Base-by-base conservation (phyloP, 2,888 invertebrate genomes). In the Lepeophtheirus nordmannii region DNA sequence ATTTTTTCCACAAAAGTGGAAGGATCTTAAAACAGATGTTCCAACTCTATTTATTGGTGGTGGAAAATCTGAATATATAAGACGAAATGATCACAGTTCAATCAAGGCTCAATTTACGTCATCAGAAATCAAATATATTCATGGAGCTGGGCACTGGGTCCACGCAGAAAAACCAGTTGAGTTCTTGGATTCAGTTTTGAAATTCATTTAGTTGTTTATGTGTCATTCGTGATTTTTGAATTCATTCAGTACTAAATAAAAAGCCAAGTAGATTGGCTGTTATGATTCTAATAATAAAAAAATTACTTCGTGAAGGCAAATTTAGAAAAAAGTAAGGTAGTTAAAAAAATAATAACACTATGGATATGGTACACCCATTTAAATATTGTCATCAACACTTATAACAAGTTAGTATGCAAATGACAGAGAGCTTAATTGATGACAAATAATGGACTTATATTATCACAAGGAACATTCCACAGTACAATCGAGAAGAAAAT, bases 71-170 rank as follows among this genome's bases (percentile, higher is more conserved):
- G 82, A 85, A 74, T 91, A 86, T 74, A 82, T 93, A 71, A 80
- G 80, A 85, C 39, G 20, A 41, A 39, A 38, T 14, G 68, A 70
- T 40, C 67, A 68, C 17, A 67, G 68, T 11, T 68, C 67, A 11
- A 67, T 65, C 46, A 66, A 67, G 72, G 79, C 82, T 69, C 76
- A 86, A 65, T 91, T 91, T 73, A 86, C 89, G 0, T 75, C 79
- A 10, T 85, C 86, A 0, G 77, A 83, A 69, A 80, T 91, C 72
- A 75, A 78, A 60, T 85, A 83, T 70, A 81, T 92, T 64, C 80
- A 82, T 62, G 87, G 85, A 46, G 88, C 94, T 9, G 90, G 91
- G 0, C 96, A 97, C 75, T 89, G 92, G 87, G 83, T 94, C 0
- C 96, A 97, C 74, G 85, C 87, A 69, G 93, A 96, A 69, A 86